Conservation (phyloP, 2,113 vertebrate genomes). For the Daphoenositta chrysoptera region DNA sequence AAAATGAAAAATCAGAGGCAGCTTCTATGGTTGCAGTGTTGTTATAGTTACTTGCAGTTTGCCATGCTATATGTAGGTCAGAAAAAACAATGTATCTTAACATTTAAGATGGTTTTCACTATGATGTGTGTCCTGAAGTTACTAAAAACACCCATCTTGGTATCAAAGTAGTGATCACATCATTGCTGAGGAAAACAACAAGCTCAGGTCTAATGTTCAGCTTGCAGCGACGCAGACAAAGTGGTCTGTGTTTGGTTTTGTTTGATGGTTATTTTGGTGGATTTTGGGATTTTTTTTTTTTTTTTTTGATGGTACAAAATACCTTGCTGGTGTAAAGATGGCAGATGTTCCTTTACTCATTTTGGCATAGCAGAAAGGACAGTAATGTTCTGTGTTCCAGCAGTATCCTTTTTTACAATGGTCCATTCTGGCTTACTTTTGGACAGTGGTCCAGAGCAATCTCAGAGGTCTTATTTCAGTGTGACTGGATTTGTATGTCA, state of each 20-base stretch:
- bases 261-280: fast-evolving
- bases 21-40: not conserved
- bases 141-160: not conserved
- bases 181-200: not conserved
- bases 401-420: not conserved
- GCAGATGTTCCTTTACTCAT: not conserved
- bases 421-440: not conserved
- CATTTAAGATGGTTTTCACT: not conserved
- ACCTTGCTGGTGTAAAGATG: not conserved
- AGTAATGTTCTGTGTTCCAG: not conserved
- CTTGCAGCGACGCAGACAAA: fast-evolving
- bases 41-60: not conserved
- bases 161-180: not conserved
- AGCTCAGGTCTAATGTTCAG: not conserved
- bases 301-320: not conserved
- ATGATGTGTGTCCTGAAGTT: not conserved
- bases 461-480: not conserved
- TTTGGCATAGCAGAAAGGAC: not conserved
- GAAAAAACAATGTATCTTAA: not conserved
- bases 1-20: not conserved
- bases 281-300: fast-evolving
- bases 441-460: not conserved
- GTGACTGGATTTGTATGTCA: not conserved
- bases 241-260: not conserved
- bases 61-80: not conserved